Base-by-base conservation (phyloP, 2,888 invertebrate genomes). In the Heliconius sara region DNA sequence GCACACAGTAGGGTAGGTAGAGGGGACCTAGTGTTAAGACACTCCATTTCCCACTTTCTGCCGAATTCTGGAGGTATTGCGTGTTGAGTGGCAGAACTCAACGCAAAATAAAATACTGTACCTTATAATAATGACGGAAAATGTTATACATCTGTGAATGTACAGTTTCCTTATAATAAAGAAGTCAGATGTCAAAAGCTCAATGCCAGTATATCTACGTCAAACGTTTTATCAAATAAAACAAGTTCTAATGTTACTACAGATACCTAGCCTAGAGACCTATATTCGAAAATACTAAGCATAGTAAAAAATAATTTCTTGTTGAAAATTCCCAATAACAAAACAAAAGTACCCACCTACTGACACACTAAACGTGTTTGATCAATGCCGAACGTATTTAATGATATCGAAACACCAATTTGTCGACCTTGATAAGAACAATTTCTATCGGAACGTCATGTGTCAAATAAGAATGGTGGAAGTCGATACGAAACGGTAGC, bases 381-480 rank as follows among this genome's bases (percentile, higher is more conserved):
- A 47, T 66, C 22, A 75, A 75, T 27, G 47, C 63, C 66, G 30
- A 66, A 47, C 22, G 43, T 65, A 65, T 65, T 47, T 75, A 75
- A 66, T 66, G 63, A 47, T 47, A 43, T 63, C n/a, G 25, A 22
- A 75, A 75, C 19, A 65, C 65, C 65, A 66, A 75, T 75, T 75
- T 22, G 43, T 47, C 22, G 66, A 27, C 77, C 72, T 57, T 66
- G 47, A 78, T 39, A 78, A 67, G 10, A 57, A 57, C 52, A 78
- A 66, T 66, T 75, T 75, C 27, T 25, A 75, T 65, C 65, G 27
- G n/a, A 47, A 66, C 75, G 19, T 66, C 65, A 80, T 73, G 27
- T 76, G 76, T 76, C 76, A 68, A 66, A 67, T 34, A 52, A 57
- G 57, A 76, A 57, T 57, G 52, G 76, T 76, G 30, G 66, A 30